phyloP scores from a whole-genome alignment of 2,113 vertebrate genomes.

The Chaenocephalus aceratus region DNA sequence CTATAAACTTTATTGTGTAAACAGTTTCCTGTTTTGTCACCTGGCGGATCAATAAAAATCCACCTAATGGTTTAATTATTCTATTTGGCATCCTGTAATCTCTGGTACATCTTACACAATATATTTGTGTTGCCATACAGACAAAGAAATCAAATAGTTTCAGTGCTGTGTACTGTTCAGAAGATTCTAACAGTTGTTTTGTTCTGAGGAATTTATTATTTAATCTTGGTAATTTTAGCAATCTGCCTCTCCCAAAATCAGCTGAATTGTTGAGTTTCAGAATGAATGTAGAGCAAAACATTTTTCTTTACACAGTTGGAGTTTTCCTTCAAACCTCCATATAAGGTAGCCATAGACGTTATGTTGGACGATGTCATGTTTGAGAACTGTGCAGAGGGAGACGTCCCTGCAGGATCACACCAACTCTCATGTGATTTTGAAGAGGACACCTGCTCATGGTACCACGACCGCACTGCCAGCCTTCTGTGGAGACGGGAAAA shows the following conservation, averaged over 20 bases:
- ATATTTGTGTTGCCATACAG: neutral
- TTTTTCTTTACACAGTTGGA: conserved; percentile 67
- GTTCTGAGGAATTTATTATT: too few species aligned
- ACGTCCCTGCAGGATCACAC: conserved; percentile 73
- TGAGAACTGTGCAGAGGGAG: conserved; percentile 72
- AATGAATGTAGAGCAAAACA: neutral
- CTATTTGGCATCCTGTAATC: neutral
- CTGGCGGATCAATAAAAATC: conserved; percentile 13
- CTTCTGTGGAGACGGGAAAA: conserved; percentile 66
- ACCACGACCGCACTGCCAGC: conserved; percentile 68
- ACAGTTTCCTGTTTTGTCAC: conserved; percentile 2
- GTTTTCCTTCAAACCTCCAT: conserved; percentile 32
- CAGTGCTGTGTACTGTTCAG: neutral
- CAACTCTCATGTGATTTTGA: conserved; percentile 83
- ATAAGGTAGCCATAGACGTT: conserved; percentile 14
- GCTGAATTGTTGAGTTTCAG: neutral
- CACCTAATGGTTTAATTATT: neutral
- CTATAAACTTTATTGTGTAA: neutral
- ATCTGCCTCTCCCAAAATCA: neutral
- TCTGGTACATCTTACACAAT: neutral
- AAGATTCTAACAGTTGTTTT: neutral
- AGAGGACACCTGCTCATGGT: conserved; percentile 80
- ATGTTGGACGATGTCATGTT: conserved; percentile 82
- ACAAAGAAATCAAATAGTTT: neutral
- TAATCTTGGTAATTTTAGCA: too few species aligned